Conservation (phyloP, 2,888 invertebrate species). For the Apodemia hepburni region DNA sequence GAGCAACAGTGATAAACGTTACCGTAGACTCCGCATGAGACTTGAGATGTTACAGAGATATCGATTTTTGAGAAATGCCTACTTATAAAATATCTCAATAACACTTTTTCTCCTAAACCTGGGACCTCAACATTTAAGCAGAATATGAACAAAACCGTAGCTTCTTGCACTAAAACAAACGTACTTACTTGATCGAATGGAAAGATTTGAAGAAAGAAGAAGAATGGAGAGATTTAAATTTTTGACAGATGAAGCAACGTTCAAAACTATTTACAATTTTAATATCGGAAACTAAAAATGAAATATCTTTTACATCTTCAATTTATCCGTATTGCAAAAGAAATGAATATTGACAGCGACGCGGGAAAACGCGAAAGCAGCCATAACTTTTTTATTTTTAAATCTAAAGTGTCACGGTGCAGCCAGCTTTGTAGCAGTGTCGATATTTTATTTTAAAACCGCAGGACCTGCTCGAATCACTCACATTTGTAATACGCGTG, state of each 20-base stretch:
- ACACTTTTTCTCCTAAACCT: too few relatives aligned
- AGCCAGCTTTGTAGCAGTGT: conserved; percentile 71
- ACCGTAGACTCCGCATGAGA: too few relatives aligned
- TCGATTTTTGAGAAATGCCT: too few relatives aligned
- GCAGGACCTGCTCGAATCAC: conserved; percentile 27
- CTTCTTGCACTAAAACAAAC: not conserved
- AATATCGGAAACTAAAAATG: not conserved
- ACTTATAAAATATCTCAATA: too few relatives aligned
- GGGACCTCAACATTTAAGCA: too few relatives aligned
- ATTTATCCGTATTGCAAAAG: conserved; percentile 13
- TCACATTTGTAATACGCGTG: conserved; percentile 13
- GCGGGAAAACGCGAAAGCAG: conserved; percentile 52
- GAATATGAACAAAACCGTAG: not conserved
- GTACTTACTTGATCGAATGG: not conserved
- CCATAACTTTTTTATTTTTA: conserved; percentile 54
- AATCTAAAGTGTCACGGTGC: conserved; percentile 48
- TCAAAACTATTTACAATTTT: not conserved
- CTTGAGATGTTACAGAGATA: too few relatives aligned
- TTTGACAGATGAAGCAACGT: not conserved
- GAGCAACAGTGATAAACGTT: too few relatives aligned
- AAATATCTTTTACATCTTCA: conserved; percentile 14
- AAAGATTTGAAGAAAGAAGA: too few relatives aligned
- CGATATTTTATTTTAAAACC: conserved; percentile 69
- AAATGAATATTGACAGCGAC: conserved; percentile 45
- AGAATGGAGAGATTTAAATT: not conserved